phyloP scores from a whole-genome alignment of 1,140 invertebrate genomes.

The Ctenoplectra terminalis region DNA sequence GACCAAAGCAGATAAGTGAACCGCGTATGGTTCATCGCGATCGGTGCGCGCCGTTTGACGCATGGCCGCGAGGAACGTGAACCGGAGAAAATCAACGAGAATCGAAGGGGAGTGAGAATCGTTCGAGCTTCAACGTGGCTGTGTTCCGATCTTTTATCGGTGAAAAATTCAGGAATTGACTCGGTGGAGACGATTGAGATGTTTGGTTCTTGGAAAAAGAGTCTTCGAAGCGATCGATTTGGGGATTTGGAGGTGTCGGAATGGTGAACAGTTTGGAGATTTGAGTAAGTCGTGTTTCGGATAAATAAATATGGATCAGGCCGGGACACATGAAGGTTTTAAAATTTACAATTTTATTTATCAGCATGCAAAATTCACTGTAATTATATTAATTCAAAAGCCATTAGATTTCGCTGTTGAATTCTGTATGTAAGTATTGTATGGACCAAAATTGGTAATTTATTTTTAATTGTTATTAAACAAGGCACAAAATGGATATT shows the following conservation, averaged over 20 bases:
- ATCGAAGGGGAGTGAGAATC: constrained; percentile 2
- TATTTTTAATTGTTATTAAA: too few relatives aligned
- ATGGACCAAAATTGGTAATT: too few relatives aligned
- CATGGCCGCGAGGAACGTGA: neutral
- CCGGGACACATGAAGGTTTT: too few relatives aligned
- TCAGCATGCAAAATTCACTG: too few relatives aligned
- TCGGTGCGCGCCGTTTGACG: neutral
- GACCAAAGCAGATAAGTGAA: constrained; percentile 50
- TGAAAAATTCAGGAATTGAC: too few relatives aligned
- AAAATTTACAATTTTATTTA: too few relatives aligned
- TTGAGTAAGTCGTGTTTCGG: too few relatives aligned
- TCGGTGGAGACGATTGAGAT: neutral
- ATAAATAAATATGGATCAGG: too few relatives aligned
- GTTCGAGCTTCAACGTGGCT: neutral
- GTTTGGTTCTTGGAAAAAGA: neutral
- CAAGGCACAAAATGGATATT: too few relatives aligned
- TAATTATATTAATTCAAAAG: too few relatives aligned
- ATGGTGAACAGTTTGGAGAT: neutral
- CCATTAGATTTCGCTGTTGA: too few relatives aligned
- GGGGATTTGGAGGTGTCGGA: neutral
- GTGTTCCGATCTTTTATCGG: neutral
- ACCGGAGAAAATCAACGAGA: constrained; percentile 15
- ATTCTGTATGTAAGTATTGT: too few relatives aligned
- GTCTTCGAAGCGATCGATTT: neutral
- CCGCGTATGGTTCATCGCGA: constrained; percentile 34